Evolutionary conservation across 2,797 vertebrate genomes (phyloP).

Genomic region (Channa striata): DNA sequence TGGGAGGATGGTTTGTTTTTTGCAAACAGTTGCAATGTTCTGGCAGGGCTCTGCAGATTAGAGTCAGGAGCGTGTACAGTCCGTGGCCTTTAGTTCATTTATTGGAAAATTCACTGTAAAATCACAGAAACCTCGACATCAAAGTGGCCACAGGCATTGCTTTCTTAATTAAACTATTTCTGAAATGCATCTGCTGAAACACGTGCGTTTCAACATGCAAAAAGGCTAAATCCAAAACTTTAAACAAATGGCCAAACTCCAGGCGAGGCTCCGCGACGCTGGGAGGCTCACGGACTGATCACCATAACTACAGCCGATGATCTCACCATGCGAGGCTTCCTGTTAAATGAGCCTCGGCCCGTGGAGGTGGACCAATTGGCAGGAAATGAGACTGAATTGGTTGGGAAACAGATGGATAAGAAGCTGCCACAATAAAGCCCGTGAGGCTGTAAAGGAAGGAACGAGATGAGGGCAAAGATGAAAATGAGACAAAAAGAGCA

Average conservation of each 20-base stretch:
- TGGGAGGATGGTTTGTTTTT: constrained; percentile 32
- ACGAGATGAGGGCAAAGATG: constrained; percentile 37
- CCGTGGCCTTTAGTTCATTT: neutral
- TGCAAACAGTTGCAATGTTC: constrained; percentile 20
- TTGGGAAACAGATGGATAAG: constrained; percentile 72
- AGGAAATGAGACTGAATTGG: constrained; percentile 78
- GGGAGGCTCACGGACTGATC: constrained; percentile 46
- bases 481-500: constrained; percentile 23
- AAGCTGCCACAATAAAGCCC: constrained; percentile 55
- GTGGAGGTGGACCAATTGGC: constrained; percentile 72
- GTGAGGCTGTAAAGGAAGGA: constrained; percentile 51
- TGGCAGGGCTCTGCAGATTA: constrained; percentile 1
- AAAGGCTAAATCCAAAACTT: constrained; percentile 30
- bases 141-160: constrained; percentile 15
- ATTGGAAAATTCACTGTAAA: constrained; percentile 17
- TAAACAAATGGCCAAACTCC: constrained; percentile 40
- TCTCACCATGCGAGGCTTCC: constrained; percentile 61
- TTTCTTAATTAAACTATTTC: constrained; percentile 39
- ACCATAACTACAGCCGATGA: constrained; percentile 66
- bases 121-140: constrained; percentile 17
- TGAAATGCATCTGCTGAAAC: constrained; percentile 61
- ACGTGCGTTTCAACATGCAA: neutral
- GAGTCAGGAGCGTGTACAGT: constrained; percentile 1
- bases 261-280: constrained; percentile 23
- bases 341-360: constrained; percentile 68